Conservation (phyloP, 2,797 vertebrate genomes). For the Clamator glandarius region DNA sequence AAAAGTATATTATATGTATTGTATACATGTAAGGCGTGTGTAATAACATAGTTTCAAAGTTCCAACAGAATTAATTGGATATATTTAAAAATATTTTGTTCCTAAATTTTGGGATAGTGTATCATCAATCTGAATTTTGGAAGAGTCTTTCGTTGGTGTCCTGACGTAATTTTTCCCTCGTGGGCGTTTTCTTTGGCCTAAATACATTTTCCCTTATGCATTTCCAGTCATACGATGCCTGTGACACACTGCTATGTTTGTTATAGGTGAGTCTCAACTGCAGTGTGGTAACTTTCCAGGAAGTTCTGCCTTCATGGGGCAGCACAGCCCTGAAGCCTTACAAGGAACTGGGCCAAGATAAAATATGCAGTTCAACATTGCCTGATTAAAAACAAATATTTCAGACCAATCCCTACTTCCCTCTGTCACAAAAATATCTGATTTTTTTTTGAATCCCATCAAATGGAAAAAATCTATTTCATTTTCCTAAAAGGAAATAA, state of each 20-base stretch:
- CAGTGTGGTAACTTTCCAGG: background rate
- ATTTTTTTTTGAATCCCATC: background rate
- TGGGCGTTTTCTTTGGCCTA: background rate
- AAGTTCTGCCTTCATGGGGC: background rate
- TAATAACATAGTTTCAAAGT: background rate
- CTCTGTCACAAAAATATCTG: accelerated
- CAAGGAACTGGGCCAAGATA: background rate
- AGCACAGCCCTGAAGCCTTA: background rate
- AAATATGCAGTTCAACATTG: background rate
- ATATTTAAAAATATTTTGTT: background rate
- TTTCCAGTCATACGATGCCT: background rate
- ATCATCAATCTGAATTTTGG: background rate
- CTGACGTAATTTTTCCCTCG: background rate
- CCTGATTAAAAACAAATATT: background rate
- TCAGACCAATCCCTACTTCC: background rate
- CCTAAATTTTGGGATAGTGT: background rate
- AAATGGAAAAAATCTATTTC: background rate
- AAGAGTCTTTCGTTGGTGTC: background rate
- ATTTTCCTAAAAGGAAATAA: background rate
- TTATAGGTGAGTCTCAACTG: background rate
- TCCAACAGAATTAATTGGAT: background rate
- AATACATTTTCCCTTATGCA: background rate
- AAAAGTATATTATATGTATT: background rate
- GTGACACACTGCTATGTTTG: background rate
- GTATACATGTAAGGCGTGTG: accelerated